Base-by-base conservation (phyloP, 2,113 vertebrate genomes). In the Thinocorus orbignyianus region DNA sequence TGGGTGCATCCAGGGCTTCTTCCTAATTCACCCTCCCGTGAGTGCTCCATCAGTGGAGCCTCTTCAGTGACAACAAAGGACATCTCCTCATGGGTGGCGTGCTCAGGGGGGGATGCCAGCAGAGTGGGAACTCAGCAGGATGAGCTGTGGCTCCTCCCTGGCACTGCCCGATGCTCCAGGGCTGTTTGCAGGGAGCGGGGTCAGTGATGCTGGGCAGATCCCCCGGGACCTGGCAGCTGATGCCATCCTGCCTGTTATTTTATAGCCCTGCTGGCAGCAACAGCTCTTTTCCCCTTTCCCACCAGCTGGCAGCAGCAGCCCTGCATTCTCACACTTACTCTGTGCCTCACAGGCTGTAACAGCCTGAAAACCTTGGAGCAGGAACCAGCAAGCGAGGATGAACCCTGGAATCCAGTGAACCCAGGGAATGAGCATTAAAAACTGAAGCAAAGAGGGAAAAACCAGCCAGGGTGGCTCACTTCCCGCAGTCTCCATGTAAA, bases 11-110 rank as follows among this genome's bases (percentile, higher is more conserved):
- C 11, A 18, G 66, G 30, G 30, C 11, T 37, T 2, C 71, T 74
- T 49, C 1, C 5, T 9, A 15, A n/a, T 24, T 52, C 64, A 65
- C 26, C 52, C 33, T 11, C 49, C 0, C 3, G 7, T 10, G 23
- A 10, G 15, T 3, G 30, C 62, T 87, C 62, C 69, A 4, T 22
- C 41, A 17, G 17, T 4, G 49, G 31, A 42, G 25, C n/a, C 23
- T 66, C 78, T 9, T 25, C 13, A 8, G 30, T 2, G 51, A 84
- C 10, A 51, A 26, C 1, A 16, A 68, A 20, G 58, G 57, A 2
- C 3, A 13, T 18, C 11, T 66, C 42, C 6, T 4, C 4, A 0
- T 0, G 10, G 74, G 1, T 2, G 11, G 57, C 2, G 80, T 3
- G 48, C 28, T 7, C 12, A 11, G 39, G 80, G 0, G 0, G 22